A percentile compares a stretch with the other conserved stretches of the same genome.
Evolutionary conservation across 2,888 invertebrate genomes (phyloP).

Genomic region (Hartigia nigra): DNA sequence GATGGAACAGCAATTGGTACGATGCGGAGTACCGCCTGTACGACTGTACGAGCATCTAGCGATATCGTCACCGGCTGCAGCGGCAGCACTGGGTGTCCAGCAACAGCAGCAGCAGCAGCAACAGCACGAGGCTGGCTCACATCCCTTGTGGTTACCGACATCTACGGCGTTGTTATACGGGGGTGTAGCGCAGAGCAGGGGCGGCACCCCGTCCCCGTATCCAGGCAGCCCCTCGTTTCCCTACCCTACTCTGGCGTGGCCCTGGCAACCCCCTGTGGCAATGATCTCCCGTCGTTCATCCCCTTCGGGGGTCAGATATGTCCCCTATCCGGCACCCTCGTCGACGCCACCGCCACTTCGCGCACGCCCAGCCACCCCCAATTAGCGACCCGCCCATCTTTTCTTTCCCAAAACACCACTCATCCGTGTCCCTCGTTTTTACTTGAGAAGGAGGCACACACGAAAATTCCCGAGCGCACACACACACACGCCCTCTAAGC

Average conservation of each 20-base stretch:
- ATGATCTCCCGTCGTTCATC: constrained; percentile 58
- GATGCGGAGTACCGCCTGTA: constrained; percentile 62
- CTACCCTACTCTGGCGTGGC: constrained; percentile 55
- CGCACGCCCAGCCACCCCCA: constrained; percentile 45
- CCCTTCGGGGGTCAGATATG: constrained; percentile 59
- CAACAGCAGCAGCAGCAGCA: constrained; percentile 40
- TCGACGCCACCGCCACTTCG: constrained; percentile 44
- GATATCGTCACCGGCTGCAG: constrained; percentile 50
- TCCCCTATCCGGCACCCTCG: constrained; percentile 50
- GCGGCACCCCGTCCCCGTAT: constrained; percentile 53
- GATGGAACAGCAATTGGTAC: constrained; percentile 63
- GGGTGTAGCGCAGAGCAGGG: constrained; percentile 46
- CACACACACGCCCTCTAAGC: constrained; percentile 32
- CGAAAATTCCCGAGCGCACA: not conserved
- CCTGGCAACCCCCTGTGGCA: constrained; percentile 60
- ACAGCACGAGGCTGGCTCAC: constrained; percentile 42
- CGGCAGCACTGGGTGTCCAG: constrained; percentile 42
- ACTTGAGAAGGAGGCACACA: not conserved
- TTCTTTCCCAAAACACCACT: not conserved
- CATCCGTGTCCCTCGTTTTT: not conserved
- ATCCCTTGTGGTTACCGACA: constrained; percentile 54
- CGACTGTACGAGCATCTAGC: constrained; percentile 62
- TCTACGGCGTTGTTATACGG: constrained; percentile 59
- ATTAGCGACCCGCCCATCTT: constrained; percentile 19
- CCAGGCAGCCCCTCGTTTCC: constrained; percentile 47